Evolutionary conservation across 1,140 invertebrate genomes (phyloP).

Genomic region (Calephelis nemesis): DNA sequence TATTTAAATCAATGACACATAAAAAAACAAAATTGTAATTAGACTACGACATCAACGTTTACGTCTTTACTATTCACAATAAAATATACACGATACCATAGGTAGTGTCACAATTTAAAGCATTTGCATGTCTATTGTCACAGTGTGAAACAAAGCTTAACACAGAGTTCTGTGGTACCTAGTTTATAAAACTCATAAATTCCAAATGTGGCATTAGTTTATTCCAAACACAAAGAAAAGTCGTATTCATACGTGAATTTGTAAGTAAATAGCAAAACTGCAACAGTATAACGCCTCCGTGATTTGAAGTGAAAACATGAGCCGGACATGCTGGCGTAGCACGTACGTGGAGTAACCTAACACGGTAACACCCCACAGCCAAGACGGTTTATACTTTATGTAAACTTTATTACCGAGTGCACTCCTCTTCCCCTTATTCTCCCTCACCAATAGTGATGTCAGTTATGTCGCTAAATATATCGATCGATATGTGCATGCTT

Average conservation of each 20-base stretch:
- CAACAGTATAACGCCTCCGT: conserved; percentile 65
- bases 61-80: too few species aligned
- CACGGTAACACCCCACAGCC: conserved; percentile 46
- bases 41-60: too few species aligned
- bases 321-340: conserved; percentile 48
- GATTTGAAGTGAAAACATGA: conserved; percentile 70
- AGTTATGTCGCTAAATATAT: background rate
- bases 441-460: conserved; percentile 33
- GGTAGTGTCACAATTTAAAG: too few species aligned
- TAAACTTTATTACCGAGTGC: conserved; percentile 71
- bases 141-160: background rate
- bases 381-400: conserved; percentile 57
- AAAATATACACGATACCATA: too few species aligned
- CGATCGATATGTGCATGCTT: too few species aligned
- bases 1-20: too few species aligned
- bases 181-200: too few species aligned
- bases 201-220: background rate
- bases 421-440: conserved; percentile 38
- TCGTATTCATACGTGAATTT: conserved; percentile 28
- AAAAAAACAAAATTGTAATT: too few species aligned
- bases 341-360: conserved; percentile 52
- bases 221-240: background rate
- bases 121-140: too few species aligned
- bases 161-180: background rate
- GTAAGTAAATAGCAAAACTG: conserved; percentile 51